phyloP scores from a whole-genome alignment of 2,113 vertebrate species.

The Tragelaphus scriptus region DNA sequence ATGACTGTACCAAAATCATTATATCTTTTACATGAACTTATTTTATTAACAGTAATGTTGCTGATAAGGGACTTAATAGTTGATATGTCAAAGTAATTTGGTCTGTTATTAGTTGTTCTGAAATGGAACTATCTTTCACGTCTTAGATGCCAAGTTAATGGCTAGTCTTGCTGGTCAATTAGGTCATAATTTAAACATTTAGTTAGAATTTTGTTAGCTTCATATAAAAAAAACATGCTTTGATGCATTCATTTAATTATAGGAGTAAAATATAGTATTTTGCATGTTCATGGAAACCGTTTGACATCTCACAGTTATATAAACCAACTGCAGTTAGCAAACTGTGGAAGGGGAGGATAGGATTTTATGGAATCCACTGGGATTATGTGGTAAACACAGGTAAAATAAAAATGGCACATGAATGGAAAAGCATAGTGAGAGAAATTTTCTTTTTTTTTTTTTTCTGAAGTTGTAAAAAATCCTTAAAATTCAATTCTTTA shows the following conservation, averaged over 20 bases:
- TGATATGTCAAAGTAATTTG: background rate
- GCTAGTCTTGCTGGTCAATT: background rate
- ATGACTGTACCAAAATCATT: background rate
- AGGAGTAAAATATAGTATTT: background rate
- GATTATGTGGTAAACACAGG: background rate
- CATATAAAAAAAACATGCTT: background rate
- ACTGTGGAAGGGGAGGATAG: background rate
- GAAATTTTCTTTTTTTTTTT: background rate
- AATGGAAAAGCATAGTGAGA: background rate
- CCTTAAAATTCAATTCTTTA: background rate
- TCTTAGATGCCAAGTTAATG: conserved; percentile 27
- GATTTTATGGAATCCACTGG: background rate
- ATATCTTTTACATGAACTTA: background rate
- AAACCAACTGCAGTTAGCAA: background rate
- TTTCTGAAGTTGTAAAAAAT: background rate
- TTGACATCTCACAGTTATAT: background rate
- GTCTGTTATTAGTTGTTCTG: background rate
- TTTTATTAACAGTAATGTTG: background rate
- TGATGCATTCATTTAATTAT: background rate
- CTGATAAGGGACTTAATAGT: background rate
- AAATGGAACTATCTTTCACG: background rate
- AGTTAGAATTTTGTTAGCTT: background rate
- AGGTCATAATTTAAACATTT: conserved; percentile 10
- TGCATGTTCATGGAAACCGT: background rate
- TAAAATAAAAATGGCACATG: background rate